Conservation (phyloP, 2,797 vertebrate species). For the Leontopithecus rosalia region DNA sequence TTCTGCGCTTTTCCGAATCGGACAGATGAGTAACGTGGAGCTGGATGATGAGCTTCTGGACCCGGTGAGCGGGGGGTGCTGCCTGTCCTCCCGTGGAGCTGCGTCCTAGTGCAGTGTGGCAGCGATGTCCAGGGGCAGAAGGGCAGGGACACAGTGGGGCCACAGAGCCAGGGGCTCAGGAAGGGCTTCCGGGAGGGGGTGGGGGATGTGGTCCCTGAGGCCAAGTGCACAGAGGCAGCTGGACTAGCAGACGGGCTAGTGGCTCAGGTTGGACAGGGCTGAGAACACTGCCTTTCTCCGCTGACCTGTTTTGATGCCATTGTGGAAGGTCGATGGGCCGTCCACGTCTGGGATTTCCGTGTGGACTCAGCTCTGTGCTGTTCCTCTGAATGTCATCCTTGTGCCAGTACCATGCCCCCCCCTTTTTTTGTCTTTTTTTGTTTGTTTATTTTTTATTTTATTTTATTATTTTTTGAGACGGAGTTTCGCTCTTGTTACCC, state of each 20-base stretch:
- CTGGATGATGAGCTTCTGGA: conserved; percentile 90
- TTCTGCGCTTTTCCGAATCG: conserved; percentile 88
- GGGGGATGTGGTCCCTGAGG: not conserved
- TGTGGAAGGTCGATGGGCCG: not conserved
- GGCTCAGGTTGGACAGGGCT: too few species aligned
- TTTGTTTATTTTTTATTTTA: too few species aligned
- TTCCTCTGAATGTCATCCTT: not conserved
- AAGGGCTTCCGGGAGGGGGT: rapidly evolving
- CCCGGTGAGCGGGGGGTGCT: conserved; percentile 76
- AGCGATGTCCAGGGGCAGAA: not conserved
- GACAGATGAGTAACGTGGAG: conserved; percentile 95
- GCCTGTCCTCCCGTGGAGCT: not conserved
- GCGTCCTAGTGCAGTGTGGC: not conserved
- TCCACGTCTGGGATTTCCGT: not conserved
- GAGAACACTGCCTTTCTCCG: not conserved
- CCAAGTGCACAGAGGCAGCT: not conserved
- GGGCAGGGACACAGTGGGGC: not conserved
- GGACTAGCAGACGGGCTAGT: not conserved
- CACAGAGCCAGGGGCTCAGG: not conserved
- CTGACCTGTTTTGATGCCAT: not conserved
- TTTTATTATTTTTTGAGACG: too few species aligned
- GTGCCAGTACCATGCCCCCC: rapidly evolving
- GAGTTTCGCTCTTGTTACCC: too few species aligned
- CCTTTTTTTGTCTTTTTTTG: too few species aligned
- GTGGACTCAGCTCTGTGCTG: too few species aligned